Evolutionary conservation across 1,140 invertebrate genomes (phyloP).

Genomic region (Drosophila pallidifrons): DNA sequence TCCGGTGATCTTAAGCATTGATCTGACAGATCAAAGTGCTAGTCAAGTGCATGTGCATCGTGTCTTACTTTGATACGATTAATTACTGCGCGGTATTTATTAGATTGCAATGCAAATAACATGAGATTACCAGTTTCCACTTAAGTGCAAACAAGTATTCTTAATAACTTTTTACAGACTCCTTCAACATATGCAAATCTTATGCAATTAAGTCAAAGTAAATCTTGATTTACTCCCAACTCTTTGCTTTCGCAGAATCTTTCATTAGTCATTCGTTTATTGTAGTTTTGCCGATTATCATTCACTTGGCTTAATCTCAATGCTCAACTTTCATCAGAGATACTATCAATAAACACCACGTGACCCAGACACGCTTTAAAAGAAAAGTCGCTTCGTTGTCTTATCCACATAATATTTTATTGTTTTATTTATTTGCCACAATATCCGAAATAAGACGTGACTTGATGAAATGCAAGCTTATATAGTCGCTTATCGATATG

Average conservation of each 20-base stretch:
- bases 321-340: constrained; percentile 1
- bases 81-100: constrained; percentile 10
- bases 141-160: neutral
- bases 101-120: neutral
- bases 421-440: constrained; percentile 19
- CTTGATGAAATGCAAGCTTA: constrained; percentile 56
- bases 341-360: constrained; percentile 16
- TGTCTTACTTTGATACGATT: constrained; percentile 11
- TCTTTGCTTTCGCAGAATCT: too few relatives aligned
- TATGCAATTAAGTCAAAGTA: too few relatives aligned
- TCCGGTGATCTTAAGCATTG: constrained; percentile 65
- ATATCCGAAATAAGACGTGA: constrained; percentile 59
- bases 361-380: constrained; percentile 19
- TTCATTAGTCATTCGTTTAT: neutral
- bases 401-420: constrained; percentile 34
- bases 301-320: constrained; percentile 5
- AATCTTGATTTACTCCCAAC: too few relatives aligned
- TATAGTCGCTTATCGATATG: constrained; percentile 59
- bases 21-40: constrained; percentile 66
- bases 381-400: constrained; percentile 15
- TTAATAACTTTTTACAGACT: neutral
- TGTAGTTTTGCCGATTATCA: neutral
- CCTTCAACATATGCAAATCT: too few relatives aligned
- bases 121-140: constrained; percentile 9
- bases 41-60: constrained; percentile 25